Conservation (phyloP, 2,888 invertebrate genomes). For the Ligdia adustata region DNA sequence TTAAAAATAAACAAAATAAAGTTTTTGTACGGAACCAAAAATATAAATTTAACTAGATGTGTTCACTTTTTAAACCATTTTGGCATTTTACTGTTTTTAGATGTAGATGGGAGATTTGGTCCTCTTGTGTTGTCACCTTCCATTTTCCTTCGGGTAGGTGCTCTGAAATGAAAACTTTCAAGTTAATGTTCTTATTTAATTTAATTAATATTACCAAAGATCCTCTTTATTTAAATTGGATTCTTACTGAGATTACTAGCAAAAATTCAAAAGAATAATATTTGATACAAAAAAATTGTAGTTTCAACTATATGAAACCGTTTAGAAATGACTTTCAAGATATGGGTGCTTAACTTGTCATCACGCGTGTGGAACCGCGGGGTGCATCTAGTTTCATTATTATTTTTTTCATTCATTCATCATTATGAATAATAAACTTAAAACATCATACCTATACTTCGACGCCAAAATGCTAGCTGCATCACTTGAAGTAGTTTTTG, state of each 20-base stretch:
- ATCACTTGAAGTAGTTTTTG: conserved; percentile 86
- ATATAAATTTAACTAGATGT: not conserved
- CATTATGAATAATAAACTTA: no score
- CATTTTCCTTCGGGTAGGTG: conserved; percentile 65
- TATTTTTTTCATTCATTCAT: no score
- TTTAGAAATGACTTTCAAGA: no score
- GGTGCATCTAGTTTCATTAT: no score
- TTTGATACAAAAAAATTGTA: no score
- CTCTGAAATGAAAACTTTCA: conserved; percentile 54
- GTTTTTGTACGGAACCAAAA: not conserved
- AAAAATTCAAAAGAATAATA: no score
- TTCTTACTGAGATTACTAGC: no score
- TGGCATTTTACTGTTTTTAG: conserved; percentile 69
- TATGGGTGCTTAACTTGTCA: no score
- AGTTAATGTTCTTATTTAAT: no score
- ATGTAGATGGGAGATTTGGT: conserved; percentile 50
- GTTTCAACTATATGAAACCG: no score
- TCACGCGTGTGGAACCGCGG: no score
- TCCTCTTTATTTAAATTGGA: no score
- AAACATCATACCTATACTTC: conserved; percentile 88
- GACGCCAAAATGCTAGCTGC: conserved; percentile 88
- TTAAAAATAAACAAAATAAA: not conserved
- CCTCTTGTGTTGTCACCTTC: conserved; percentile 49
- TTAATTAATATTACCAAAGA: conserved; percentile 9
- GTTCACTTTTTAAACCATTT: conserved; percentile 74